These are phyloP conservation scores for Hydra vulgaris DNA, from an alignment of 30 jellyfish, hydroid and myxozoan species.

Conservation along the genomic window DNA sequence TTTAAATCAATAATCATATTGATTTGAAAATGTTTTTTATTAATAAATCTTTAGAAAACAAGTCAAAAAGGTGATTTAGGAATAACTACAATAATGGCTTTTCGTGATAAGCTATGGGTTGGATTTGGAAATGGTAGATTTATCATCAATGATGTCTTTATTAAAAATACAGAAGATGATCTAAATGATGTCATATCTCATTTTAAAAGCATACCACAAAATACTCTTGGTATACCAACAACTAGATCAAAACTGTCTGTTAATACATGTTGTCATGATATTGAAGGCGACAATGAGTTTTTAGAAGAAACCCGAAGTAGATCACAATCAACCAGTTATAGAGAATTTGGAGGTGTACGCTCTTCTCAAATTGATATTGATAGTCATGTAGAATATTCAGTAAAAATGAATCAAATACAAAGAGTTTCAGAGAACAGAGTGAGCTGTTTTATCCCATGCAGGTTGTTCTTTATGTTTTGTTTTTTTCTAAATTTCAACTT, in stretches of 20 bases:
- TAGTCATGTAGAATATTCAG: background rate
- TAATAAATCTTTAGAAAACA: background rate
- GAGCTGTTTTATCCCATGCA: constrained; percentile 41
- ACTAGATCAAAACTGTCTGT: constrained; percentile 10
- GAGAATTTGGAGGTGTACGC: constrained; percentile 8
- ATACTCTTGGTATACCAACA: background rate
- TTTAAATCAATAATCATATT: too few relatives aligned
- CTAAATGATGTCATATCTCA: constrained; percentile 15
- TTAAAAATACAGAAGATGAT: constrained; percentile 34
- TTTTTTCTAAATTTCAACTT: too few relatives aligned
- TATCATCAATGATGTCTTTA: constrained; percentile 48
- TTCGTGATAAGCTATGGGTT: constrained; percentile 67
- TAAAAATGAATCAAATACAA: constrained; percentile 75
- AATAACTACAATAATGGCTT: constrained; percentile 54
- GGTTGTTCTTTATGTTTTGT: background rate
- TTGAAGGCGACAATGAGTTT: constrained; percentile 18
- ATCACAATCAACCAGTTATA: background rate
- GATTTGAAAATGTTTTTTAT: too few relatives aligned
- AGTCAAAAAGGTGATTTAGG: constrained; percentile 12
- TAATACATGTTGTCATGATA: constrained; percentile 53
- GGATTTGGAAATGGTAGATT: constrained; percentile 96
- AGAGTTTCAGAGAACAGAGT: constrained; percentile 75
- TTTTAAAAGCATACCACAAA: constrained; percentile 7
- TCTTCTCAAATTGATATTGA: background rate
- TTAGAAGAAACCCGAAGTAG: background rate